These are phyloP conservation scores for Tetranychus truncatus DNA, from an alignment of 2,888 invertebrate species.

Conservation along the genomic window DNA sequence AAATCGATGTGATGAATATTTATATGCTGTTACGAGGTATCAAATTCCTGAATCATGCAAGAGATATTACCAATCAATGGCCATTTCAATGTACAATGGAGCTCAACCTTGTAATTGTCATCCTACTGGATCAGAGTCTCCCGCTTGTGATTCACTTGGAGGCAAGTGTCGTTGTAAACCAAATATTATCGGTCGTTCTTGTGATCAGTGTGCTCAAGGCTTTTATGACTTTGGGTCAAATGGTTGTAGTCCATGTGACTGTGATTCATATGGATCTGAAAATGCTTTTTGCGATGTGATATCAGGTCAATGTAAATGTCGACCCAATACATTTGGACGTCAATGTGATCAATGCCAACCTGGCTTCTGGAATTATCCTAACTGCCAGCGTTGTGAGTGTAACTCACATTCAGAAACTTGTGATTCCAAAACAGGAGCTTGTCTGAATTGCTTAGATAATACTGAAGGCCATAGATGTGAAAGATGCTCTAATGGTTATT, in stretches of 20 bases:
- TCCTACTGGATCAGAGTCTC: constrained; percentile 75
- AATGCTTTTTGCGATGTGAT: constrained; percentile 61
- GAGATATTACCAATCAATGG: constrained; percentile 35
- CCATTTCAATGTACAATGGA: constrained; percentile 63
- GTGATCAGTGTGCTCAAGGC: constrained; percentile 78
- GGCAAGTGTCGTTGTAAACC: constrained; percentile 76
- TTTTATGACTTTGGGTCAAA: constrained; percentile 86
- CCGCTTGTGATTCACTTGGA: constrained; percentile 62
- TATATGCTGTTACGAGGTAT: not conserved
- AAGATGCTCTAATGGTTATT: constrained; percentile 68
- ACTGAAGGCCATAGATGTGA: constrained; percentile 49
- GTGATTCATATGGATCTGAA: constrained; percentile 83
- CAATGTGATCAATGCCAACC: constrained; percentile 88
- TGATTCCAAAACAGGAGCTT: constrained; percentile 71
- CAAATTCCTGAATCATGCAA: not conserved
- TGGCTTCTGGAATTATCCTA: constrained; percentile 93
- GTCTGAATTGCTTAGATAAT: constrained; percentile 64
- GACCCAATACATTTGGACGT: constrained; percentile 77
- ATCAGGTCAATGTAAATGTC: constrained; percentile 64
- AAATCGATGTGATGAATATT: not conserved
- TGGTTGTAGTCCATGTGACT: constrained; percentile 86
- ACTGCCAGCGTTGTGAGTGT: constrained; percentile 80
- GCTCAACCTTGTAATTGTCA: constrained; percentile 81
- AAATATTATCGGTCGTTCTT: constrained; percentile 73
- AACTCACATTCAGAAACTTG: constrained; percentile 90